A percentile compares a stretch with the other conserved stretches of the same genome.
Conservation (phyloP, 1,140 invertebrate species). For the Panonychus citri region DNA sequence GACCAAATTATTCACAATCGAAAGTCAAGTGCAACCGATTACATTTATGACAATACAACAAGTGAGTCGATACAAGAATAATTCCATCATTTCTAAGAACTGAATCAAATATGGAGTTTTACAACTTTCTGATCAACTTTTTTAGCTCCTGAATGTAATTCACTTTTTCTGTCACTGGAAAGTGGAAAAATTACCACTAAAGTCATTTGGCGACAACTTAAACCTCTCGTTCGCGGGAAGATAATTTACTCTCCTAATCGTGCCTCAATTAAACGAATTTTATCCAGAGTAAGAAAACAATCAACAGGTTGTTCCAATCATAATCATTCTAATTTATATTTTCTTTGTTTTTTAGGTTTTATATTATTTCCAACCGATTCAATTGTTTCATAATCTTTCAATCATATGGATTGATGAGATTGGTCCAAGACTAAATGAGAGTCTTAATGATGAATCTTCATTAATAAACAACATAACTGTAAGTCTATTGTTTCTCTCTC, state of each 20-base stretch:
- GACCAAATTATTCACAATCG: conserved; percentile 11
- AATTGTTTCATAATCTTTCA: neutral
- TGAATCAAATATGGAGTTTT: too few relatives aligned
- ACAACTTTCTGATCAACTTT: too few relatives aligned
- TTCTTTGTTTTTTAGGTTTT: neutral
- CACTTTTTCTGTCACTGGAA: conserved; percentile 22
- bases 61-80: too few relatives aligned
- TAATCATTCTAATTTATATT: neutral
- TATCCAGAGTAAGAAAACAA: conserved; percentile 18
- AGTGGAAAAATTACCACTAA: conserved; percentile 17
- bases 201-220: conserved; percentile 27
- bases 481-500: too few relatives aligned
- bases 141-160: conserved; percentile 19
- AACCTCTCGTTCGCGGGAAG: conserved; percentile 28
- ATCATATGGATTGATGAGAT: neutral
- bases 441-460: neutral
- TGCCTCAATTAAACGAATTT: conserved; percentile 22
- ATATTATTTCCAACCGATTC: neutral
- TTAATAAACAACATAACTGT: neutral
- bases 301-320: too few relatives aligned
- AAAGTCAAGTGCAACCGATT: conserved; percentile 7
- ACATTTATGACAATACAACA: conserved; percentile 15
- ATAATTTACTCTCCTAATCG: conserved; percentile 28
- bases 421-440: neutral
- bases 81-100: too few relatives aligned